These are phyloP conservation scores for Tetragonula carbonaria DNA, from an alignment of 2,888 invertebrate species.

Conservation along the genomic window DNA sequence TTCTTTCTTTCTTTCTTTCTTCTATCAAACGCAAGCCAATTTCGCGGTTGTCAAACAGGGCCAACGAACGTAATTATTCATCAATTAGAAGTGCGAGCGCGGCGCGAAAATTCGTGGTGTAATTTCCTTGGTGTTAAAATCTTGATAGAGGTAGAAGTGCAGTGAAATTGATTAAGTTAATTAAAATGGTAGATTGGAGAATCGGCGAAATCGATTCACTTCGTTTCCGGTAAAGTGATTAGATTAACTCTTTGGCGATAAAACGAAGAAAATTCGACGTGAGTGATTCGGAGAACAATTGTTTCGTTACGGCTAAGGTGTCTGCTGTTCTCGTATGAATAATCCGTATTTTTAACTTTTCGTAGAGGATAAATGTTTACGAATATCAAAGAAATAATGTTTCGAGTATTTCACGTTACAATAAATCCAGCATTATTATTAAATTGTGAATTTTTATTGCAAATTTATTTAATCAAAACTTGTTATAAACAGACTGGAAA, in stretches of 20 bases:
- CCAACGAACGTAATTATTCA: slow-evolving; percentile 39
- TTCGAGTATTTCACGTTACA: too few species aligned
- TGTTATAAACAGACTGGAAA: too few species aligned
- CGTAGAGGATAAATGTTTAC: too few species aligned
- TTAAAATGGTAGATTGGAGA: not conserved
- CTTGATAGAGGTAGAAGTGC: not conserved
- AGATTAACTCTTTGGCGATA: not conserved
- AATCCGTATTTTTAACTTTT: too few species aligned
- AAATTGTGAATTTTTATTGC: too few species aligned
- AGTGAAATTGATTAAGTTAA: not conserved
- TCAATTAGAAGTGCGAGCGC: slow-evolving; percentile 19
- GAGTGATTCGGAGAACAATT: too few species aligned
- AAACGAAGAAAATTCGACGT: not conserved
- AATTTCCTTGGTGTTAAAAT: not conserved
- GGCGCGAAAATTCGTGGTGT: not conserved
- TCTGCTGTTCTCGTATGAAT: too few species aligned
- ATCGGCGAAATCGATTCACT: not conserved
- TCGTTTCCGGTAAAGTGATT: not conserved
- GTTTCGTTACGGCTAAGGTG: too few species aligned
- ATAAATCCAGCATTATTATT: too few species aligned
- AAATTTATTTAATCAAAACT: too few species aligned
- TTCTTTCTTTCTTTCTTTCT: too few species aligned
- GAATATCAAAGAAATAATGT: too few species aligned
- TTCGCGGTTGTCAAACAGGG: slow-evolving; percentile 41
- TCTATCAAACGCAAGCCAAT: slow-evolving; percentile 31